Evolutionary conservation across 2,113 vertebrate genomes (phyloP).

Genomic region (Bubo scandiacus): DNA sequence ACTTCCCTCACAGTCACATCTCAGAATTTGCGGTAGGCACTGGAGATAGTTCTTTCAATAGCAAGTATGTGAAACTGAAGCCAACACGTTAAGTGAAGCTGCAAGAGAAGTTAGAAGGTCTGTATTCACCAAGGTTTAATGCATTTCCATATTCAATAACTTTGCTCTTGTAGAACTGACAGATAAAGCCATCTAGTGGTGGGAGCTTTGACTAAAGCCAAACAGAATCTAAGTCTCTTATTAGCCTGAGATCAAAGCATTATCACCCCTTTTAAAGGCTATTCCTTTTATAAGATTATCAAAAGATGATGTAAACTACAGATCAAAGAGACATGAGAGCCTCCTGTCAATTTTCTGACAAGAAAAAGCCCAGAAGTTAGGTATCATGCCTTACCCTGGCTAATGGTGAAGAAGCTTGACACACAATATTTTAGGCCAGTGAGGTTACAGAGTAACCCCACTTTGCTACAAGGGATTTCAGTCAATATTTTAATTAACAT

Average conservation of each 20-base stretch:
- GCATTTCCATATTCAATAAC: not conserved
- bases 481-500: slow-evolving; percentile 5
- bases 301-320: not conserved
- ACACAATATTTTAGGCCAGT: not conserved
- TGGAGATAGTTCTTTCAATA: not conserved
- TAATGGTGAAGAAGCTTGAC: not conserved
- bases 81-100: not conserved
- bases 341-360: not conserved
- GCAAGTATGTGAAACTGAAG: not conserved
- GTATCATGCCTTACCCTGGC: not conserved
- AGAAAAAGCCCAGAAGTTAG: not conserved
- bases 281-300: not conserved
- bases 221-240: not conserved
- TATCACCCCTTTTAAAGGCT: not conserved
- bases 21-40: not conserved
- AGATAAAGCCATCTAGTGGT: slow-evolving; percentile 54
- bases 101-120: not conserved
- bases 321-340: not conserved
- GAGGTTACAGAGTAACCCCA: not conserved
- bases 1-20: not conserved
- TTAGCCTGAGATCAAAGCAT: not conserved
- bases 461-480: slow-evolving; percentile 2
- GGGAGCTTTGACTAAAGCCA: not conserved
- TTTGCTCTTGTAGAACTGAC: not conserved
- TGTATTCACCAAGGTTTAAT: not conserved